Conservation (phyloP, 2,797 vertebrate genomes). For the Sphenopsis melanotis region DNA sequence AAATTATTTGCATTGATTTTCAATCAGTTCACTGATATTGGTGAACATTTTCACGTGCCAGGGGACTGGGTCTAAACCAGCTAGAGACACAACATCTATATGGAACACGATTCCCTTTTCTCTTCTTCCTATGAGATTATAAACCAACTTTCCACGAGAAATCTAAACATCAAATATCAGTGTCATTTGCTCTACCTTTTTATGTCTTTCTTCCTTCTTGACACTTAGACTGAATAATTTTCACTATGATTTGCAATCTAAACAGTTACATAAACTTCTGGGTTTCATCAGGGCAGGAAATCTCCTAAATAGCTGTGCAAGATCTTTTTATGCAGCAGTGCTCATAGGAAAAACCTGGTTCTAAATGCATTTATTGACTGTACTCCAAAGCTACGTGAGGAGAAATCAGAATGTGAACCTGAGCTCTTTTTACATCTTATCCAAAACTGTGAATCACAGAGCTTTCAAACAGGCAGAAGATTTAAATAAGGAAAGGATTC, state of each 20-base stretch:
- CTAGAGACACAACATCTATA: background rate
- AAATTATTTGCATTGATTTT: background rate
- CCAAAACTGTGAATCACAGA: background rate
- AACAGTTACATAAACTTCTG: background rate
- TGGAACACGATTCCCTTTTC: background rate
- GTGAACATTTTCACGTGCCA: background rate
- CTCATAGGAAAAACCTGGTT: background rate
- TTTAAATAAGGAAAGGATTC: background rate
- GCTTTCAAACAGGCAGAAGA: background rate
- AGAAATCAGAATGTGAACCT: background rate
- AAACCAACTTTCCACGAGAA: background rate
- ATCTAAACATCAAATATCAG: background rate
- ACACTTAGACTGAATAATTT: background rate
- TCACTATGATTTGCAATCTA: background rate
- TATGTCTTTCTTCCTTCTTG: background rate
- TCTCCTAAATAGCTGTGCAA: background rate
- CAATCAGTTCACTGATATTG: background rate
- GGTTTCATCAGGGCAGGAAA: background rate
- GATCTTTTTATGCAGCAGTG: background rate
- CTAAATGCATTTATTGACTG: background rate
- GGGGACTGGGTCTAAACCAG: background rate
- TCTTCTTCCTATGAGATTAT: background rate
- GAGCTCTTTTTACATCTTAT: background rate
- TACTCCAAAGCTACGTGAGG: background rate
- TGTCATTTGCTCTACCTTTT: background rate